Percentiles rank a stretch among this genome's conserved stretches.
These are phyloP conservation scores for Perca schrenkii DNA, from an alignment of 2,113 vertebrate genomes.

Conservation along the genomic window DNA sequence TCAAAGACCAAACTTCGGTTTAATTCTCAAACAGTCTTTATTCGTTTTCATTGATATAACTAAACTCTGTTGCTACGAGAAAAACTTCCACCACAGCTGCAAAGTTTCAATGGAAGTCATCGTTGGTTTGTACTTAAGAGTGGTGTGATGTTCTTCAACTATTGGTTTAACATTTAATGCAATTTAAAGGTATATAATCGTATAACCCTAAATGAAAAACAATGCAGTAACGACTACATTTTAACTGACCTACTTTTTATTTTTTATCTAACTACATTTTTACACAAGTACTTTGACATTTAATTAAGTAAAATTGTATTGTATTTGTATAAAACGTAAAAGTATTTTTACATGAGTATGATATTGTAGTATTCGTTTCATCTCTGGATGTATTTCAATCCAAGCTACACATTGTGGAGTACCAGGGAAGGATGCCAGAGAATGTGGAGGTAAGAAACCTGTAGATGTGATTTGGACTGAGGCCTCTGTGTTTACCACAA, in stretches of 20 bases:
- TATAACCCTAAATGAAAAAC: not conserved
- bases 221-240: no score
- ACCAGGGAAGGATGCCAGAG: not conserved
- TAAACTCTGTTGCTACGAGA: no score
- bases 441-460: not conserved
- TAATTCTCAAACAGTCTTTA: no score
- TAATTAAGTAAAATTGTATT: no score
- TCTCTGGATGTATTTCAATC: not conserved
- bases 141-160: not conserved
- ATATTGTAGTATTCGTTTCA: not conserved
- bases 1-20: no score
- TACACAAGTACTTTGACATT: no score
- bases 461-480: not conserved
- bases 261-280: no score
- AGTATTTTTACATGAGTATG: not conserved
- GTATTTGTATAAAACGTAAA: not conserved
- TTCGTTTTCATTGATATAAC: no score
- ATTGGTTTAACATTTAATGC: not conserved
- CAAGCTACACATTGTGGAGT: not conserved
- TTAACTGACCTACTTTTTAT: no score
- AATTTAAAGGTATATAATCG: not conserved
- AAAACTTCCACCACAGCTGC: not conserved
- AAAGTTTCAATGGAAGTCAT: not conserved
- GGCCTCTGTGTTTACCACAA: constrained; percentile 13
- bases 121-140: not conserved